Conservation (phyloP, 2,888 invertebrate species). For the Apodemia duryi region DNA sequence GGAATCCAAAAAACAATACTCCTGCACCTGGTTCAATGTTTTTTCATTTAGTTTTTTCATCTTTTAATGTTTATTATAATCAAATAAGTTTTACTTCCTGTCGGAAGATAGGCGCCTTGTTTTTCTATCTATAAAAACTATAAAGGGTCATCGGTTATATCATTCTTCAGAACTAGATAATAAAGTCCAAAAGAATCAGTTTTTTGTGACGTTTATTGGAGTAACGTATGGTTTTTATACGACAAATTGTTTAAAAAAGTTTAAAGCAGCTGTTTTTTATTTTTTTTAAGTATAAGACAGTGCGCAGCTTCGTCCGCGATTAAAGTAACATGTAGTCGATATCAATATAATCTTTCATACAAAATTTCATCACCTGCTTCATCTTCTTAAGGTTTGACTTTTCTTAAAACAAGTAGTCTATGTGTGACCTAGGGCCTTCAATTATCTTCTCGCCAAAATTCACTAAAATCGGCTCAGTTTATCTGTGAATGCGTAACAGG, state of each 20-base stretch:
- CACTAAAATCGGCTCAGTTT: too few species aligned
- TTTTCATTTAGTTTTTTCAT: conserved; percentile 1
- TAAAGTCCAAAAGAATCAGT: conserved; percentile 12
- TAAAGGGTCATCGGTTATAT: conserved; percentile 18
- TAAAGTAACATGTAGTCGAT: too few species aligned
- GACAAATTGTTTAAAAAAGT: neutral
- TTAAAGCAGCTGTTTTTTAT: conserved; percentile 1
- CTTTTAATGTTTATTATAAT: conserved; percentile 70
- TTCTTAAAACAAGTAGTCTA: too few species aligned
- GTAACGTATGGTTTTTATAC: conserved; percentile 5
- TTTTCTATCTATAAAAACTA: conserved; percentile 47
- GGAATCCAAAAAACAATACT: conserved; percentile 53
- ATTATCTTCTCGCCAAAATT: too few species aligned
- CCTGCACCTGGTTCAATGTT: conserved; percentile 60
- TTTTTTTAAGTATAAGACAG: too few species aligned
- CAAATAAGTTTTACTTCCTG: conserved; percentile 77
- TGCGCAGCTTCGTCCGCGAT: too few species aligned
- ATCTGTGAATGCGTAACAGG: too few species aligned
- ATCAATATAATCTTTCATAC: too few species aligned
- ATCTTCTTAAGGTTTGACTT: too few species aligned
- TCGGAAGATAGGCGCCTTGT: conserved; percentile 70
- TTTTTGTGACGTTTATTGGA: neutral
- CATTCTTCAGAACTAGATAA: conserved; percentile 25
- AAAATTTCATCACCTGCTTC: too few species aligned
- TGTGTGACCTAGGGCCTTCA: too few species aligned